phyloP scores from a whole-genome alignment of 2,888 invertebrate genomes.

The Thysanoteuthis rhombus region DNA sequence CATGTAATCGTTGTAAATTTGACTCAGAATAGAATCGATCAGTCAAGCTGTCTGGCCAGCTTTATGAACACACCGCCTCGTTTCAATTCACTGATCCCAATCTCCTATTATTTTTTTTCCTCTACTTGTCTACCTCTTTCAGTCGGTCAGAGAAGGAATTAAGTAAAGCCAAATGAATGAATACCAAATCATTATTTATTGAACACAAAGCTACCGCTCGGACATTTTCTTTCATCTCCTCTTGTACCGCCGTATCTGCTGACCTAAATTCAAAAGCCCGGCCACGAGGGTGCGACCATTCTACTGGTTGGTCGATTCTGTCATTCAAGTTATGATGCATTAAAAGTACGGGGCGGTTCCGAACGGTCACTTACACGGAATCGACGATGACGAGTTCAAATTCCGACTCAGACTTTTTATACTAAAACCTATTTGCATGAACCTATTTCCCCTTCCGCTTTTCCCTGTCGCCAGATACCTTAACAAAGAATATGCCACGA shows the following conservation, averaged over 20 bases:
- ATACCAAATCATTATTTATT: not conserved
- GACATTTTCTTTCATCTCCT: not conserved
- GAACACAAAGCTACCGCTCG: not conserved
- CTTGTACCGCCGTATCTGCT: not conserved
- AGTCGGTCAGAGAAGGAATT: not conserved
- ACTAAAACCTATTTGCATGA: too few relatives aligned
- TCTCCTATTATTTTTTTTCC: not conserved
- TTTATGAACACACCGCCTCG: not conserved
- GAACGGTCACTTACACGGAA: too few relatives aligned
- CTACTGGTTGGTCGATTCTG: not conserved
- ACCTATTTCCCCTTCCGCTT: too few relatives aligned
- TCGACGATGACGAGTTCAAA: too few relatives aligned
- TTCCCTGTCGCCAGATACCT: too few relatives aligned
- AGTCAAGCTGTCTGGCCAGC: not conserved
- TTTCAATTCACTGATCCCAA: not conserved
- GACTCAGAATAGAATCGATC: not conserved
- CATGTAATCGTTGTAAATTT: too few relatives aligned
- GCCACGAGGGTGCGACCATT: not conserved
- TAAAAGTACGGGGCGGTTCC: too few relatives aligned
- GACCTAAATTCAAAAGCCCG: not conserved
- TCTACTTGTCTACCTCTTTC: not conserved
- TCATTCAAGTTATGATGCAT: too few relatives aligned
- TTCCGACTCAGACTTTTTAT: too few relatives aligned
- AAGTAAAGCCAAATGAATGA: not conserved
- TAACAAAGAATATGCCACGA: too few relatives aligned